Base-by-base conservation (phyloP, 2,113 vertebrate genomes). In the Rafetus swinhoei region DNA sequence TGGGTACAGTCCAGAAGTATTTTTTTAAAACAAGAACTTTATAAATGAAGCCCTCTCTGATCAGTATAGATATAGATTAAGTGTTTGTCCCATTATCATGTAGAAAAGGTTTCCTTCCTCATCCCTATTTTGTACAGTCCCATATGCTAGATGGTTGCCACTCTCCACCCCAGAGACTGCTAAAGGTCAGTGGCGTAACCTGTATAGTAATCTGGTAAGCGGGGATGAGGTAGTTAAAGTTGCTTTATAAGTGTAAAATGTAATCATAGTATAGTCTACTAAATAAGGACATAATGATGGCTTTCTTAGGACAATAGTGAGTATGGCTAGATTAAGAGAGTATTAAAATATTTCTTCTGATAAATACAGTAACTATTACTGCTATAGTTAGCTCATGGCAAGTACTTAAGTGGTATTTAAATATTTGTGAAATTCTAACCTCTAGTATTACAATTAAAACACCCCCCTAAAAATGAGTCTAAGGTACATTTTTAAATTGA, bases 401-500 rank as follows among this genome's bases (percentile, higher is more conserved):
- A 69, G 9, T 25, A 35, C 9, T 32, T 5, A 84, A 21, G 9
- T 5, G 88, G 57, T 79, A 77, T 29, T 88, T 52, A 53, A 32
- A 74, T 16, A 1, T 1, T 3, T 29, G 18, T 8, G 7, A 72
- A 74, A 89, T 39, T 1, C 1, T 35, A 3, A 16, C 45, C 4
- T 84, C 86, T 3, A 35, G 0, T 45, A 29, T 39, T 16, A 9
- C 54, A 0, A 9, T 13, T 15, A 45, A 0, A 5, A 25, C 13
- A 14, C 3, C 53, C 10, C 6, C 55, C 55, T 18, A 56, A 56
- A 21, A 56, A 56, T 16, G 56, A 56, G 56, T 19, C 56, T 56
- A 56, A 56, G 19, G 16, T 56, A 56, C 19, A 56, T 56, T 18
- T 56, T 56, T 22, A 56, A 56, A 56, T 56, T 56, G 19, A 56